Percentiles rank a stretch among this genome's conserved stretches.
phyloP scores from a whole-genome alignment of 92 coral and sea anemone genomes.

The Blastomussa wellsi region DNA sequence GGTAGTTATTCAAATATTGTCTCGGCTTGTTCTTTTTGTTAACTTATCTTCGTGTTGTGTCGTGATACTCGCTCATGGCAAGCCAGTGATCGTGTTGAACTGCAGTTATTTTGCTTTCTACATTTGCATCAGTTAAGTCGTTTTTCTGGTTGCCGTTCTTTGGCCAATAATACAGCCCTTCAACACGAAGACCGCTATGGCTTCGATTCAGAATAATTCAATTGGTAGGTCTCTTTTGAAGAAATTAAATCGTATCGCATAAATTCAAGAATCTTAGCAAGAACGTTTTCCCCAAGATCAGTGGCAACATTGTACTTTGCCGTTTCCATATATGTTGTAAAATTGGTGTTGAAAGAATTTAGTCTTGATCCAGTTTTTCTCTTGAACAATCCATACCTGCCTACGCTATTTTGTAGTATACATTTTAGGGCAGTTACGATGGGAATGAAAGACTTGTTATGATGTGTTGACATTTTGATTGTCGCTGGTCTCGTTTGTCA shows the following conservation, averaged over 20 bases:
- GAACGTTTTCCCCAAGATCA: neutral
- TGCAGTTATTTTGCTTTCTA: neutral
- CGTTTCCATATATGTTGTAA: neutral
- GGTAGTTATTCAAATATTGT: neutral
- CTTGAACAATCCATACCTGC: neutral
- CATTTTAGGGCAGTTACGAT: neutral
- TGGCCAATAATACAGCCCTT: neutral
- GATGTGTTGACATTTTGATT: neutral
- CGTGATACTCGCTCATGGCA: neutral
- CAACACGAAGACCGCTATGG: neutral
- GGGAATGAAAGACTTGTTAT: neutral
- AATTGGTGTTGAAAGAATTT: neutral
- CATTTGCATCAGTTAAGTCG: too few species aligned
- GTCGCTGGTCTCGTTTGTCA: neutral
- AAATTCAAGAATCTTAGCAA: neutral
- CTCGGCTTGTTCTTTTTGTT: neutral
- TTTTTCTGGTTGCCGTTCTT: neutral
- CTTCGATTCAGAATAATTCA: neutral
- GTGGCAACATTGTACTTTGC: neutral
- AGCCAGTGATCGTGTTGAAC: neutral
- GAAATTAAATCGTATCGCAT: neutral
- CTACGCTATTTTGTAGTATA: neutral
- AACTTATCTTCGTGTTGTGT: neutral
- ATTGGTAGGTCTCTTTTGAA: neutral
- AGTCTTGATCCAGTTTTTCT: neutral